These are phyloP conservation scores for Ceyx margarethae DNA, from an alignment of 2,113 vertebrate genomes.

Conservation along the genomic window DNA sequence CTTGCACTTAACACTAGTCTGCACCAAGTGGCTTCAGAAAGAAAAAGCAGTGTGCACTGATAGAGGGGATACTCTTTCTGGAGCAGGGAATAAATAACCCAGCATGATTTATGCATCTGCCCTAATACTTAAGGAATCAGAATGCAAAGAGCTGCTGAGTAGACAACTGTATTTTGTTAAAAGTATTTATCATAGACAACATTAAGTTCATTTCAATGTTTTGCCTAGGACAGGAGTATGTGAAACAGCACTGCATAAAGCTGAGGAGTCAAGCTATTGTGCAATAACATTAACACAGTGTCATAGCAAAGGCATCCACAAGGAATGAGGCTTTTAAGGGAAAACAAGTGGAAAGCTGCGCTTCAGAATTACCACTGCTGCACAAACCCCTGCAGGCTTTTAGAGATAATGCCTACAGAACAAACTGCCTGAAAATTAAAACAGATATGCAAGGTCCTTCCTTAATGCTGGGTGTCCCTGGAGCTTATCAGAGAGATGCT, in stretches of 20 bases:
- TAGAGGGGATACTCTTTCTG: background rate
- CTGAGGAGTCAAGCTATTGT: background rate
- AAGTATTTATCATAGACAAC: background rate
- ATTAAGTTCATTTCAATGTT: background rate
- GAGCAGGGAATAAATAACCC: background rate
- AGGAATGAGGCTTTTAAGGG: background rate
- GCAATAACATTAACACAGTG: background rate
- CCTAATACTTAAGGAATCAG: background rate
- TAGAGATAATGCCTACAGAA: background rate
- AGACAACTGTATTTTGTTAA: background rate
- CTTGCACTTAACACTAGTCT: background rate
- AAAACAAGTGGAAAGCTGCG: background rate
- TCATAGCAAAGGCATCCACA: background rate
- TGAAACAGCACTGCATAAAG: background rate
- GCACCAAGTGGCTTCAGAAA: background rate
- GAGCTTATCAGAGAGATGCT: background rate
- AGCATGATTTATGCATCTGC: background rate
- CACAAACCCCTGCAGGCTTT: background rate
- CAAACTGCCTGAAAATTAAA: background rate
- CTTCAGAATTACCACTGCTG: background rate
- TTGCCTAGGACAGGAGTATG: background rate
- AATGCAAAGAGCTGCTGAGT: background rate
- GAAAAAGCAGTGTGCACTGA: accelerated
- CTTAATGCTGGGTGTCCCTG: background rate
- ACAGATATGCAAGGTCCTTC: background rate